Evolutionary conservation across 2,113 vertebrate species (phyloP), one percentile per base, ranked within the genome.

Genomic region (Rhinogobius similis): DNA sequence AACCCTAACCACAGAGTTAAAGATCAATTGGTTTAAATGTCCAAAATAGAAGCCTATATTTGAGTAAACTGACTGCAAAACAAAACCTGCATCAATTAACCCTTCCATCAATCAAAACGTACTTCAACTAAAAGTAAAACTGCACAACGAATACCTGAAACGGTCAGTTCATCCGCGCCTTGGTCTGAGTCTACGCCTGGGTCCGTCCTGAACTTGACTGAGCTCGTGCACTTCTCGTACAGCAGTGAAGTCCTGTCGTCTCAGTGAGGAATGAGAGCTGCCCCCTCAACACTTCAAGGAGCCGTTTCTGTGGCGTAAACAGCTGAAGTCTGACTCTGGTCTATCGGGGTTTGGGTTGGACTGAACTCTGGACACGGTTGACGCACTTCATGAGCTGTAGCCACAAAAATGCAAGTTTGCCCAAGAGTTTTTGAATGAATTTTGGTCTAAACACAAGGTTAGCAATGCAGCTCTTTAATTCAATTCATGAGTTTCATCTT

Each of bases 191-290:
- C 18, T 27, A 2, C 20, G 13, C 18, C 16, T 4, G 36, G 16
- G 32, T 14, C 6, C 4, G 4, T 38, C 36, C 5, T 43, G 36
- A 43, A 43, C 29, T 11, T 36, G 14, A 46, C 55, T 16, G 14
- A 13, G 21, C 36, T 32, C 29, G 13, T 58, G 29, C 52, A 14
- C 56, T 29, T 63, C 46, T 41, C 32, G 1, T 6, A 46, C 24
- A 48, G 16, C 1, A 21, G 16, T 18, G 50, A 55, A 46, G 52
- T 16, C 11, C 24, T 23, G 53, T 39, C 59, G 59, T 43, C 18
- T 62, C 39, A 10, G n/a, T 43, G 63, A 69, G 38, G 53, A 73
- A 71, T 78, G 67, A 64, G 62, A 74, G 18, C 67, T 10, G 29
- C 56, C 18, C 26, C 56, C 18, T 43, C 39, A 1, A 43, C 39